Base-by-base conservation (phyloP, 1,140 invertebrate genomes). In the Drosophila punjabiensis region DNA sequence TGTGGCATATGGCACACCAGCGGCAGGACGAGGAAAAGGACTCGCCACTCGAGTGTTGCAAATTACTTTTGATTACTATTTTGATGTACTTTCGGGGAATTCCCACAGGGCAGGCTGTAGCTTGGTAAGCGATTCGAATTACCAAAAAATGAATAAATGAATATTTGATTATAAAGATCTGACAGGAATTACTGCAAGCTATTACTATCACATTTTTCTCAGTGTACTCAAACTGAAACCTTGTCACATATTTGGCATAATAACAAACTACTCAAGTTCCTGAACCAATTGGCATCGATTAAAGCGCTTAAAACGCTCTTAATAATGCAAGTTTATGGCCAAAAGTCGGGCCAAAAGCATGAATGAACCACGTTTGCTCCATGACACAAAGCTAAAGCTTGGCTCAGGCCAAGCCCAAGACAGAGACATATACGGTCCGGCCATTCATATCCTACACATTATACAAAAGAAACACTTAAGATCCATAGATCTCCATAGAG, bases 51-150 rank as follows among this genome's bases (percentile, higher is more conserved):
- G 55, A 75, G 50, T 83, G 69, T 69, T 85, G 76, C 71, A 85
- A 85, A 89, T 89, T 90, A 90, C 82, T 82, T 86, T 89, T 89
- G 86, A 89, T 90, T 90, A 79, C 81, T 84, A 88, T 89, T 88
- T 84, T 84, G 85, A 88, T 89, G 85, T 83, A 83, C 84, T 78
- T 88, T 88, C 68, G 60, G 47, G 32, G 52, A 78, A 84, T 76
- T 85, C 82, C 82, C 82, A 79, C 74, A 56, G 86, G 50, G 78
- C 68, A 11, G 32, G 7, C 32, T 35, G 55, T 30, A 80, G 82
- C 76, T 88, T 82, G 82, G 76, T 88, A 89, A 81, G 86, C 85
- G 64, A 79, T 83, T 89, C 79, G 58, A 90, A 85, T 89, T 90
- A 90, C 85, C 66, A 76, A 30, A 52, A 53, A 45, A 35, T 59